phyloP scores from a whole-genome alignment of 2,888 invertebrate genomes.

The Athetis lepigone region DNA sequence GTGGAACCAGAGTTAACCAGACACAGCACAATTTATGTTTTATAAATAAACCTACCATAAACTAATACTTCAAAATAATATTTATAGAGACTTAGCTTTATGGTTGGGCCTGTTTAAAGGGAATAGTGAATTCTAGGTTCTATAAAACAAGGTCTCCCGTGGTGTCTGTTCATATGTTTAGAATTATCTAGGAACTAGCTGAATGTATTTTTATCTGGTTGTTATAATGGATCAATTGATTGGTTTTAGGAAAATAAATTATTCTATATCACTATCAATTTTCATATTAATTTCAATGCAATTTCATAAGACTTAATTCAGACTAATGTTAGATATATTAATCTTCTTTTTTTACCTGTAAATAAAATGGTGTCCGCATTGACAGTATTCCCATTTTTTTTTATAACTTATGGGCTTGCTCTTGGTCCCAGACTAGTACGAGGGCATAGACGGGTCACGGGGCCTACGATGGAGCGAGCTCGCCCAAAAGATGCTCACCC shows the following conservation, averaged over 20 bases:
- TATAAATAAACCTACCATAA: conserved; percentile 52
- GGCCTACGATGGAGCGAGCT: too few species aligned
- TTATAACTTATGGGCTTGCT: too few species aligned
- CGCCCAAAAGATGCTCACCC: too few species aligned
- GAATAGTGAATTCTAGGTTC: conserved; percentile 15
- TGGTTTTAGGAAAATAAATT: conserved; percentile 9
- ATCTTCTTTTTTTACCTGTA: too few species aligned
- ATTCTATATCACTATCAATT: too few species aligned
- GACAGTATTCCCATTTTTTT: too few species aligned
- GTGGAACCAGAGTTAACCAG: conserved; percentile 30
- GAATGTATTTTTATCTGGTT: conserved; percentile 8
- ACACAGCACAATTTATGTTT: conserved; percentile 49
- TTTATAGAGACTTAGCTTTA: conserved; percentile 44
- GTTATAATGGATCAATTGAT: conserved; percentile 7
- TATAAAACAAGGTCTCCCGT: conserved; percentile 33
- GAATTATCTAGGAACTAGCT: conserved; percentile 21
- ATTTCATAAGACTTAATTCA: too few species aligned
- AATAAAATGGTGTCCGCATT: too few species aligned
- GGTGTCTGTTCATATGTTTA: conserved; percentile 20
- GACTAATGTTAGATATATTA: too few species aligned
- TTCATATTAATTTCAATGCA: too few species aligned
- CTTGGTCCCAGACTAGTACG: too few species aligned
- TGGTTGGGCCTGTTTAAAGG: conserved; percentile 28
- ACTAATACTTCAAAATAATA: conserved; percentile 54
- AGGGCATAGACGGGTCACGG: too few species aligned